Evolutionary conservation across 2,888 invertebrate species (phyloP).

Genomic region (Beris morrisii): DNA sequence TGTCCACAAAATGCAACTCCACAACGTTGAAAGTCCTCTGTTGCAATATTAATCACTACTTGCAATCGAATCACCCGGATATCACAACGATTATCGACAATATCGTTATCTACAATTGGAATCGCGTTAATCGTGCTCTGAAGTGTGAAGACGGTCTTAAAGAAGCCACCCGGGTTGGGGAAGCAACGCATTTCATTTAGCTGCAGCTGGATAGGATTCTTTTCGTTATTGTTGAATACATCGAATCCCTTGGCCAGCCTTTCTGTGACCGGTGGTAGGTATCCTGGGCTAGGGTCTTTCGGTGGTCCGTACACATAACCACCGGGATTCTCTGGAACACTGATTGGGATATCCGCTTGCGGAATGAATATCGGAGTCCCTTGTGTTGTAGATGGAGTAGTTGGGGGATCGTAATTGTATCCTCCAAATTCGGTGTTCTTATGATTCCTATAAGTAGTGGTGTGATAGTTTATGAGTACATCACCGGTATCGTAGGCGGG

Average conservation of each 20-base stretch:
- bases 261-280: slow-evolving; percentile 24
- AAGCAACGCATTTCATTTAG: slow-evolving; percentile 54
- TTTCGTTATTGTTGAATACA: slow-evolving; percentile 11
- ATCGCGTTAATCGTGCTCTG: slow-evolving; percentile 50
- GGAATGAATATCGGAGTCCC: slow-evolving; percentile 21
- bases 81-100: slow-evolving; percentile 48
- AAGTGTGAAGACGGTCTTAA: slow-evolving; percentile 54
- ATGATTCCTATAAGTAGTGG: slow-evolving; percentile 9
- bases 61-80: slow-evolving; percentile 49
- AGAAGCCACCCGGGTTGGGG: slow-evolving; percentile 46
- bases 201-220: slow-evolving; percentile 45
- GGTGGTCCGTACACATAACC: slow-evolving; percentile 33
- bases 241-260: slow-evolving; percentile 34
- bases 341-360: slow-evolving; percentile 41
- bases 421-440: slow-evolving; percentile 22
- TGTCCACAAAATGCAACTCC: slow-evolving; percentile 58
- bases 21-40: slow-evolving; percentile 58
- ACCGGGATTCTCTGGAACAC: neutral
- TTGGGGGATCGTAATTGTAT: slow-evolving; percentile 37
- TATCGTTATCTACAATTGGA: slow-evolving; percentile 55
- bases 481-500: slow-evolving; percentile 3
- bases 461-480: slow-evolving; percentile 2
- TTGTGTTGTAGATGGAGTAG: slow-evolving; percentile 10
- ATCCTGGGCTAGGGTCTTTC: slow-evolving; percentile 14
- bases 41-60: slow-evolving; percentile 56